Evolutionary conservation across 2,888 invertebrate genomes (phyloP).

Genomic region (Hipparchia semele): DNA sequence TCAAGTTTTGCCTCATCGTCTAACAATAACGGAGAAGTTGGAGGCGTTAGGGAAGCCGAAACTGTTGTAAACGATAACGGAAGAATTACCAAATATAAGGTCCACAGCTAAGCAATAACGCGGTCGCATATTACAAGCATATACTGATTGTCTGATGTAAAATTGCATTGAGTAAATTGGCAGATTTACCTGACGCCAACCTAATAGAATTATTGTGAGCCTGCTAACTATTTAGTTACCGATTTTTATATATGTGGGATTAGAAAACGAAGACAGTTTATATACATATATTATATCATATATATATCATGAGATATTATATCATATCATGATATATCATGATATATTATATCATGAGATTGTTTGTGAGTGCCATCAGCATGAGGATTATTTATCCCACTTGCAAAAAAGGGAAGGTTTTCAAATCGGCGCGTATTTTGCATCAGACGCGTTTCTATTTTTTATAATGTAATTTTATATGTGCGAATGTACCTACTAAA

Average conservation of each 20-base stretch:
- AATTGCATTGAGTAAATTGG: conserved; percentile 6
- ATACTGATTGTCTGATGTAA: neutral
- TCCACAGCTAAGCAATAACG: conserved; percentile 54
- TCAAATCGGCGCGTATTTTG: no score
- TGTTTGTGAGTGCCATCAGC: no score
- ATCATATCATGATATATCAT: no score
- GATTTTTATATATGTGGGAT: no score
- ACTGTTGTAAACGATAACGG: conserved; percentile 90
- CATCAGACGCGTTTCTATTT: neutral
- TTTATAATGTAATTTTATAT: neutral
- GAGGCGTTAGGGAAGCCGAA: conserved; percentile 81
- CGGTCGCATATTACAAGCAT: neutral
- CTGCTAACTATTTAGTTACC: no score
- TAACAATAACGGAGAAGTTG: conserved; percentile 83
- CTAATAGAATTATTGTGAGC: neutral
- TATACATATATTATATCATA: no score
- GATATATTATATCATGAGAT: no score
- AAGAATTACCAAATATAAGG: conserved; percentile 85
- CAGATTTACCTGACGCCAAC: neutral
- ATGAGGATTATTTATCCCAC: no score
- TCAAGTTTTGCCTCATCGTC: conserved; percentile 84
- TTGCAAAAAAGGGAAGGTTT: no score
- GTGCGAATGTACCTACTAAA: neutral
- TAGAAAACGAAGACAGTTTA: no score
- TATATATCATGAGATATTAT: no score